A percentile compares a stretch with the other conserved stretches of the same genome.
Evolutionary conservation across 2,888 invertebrate genomes (phyloP).

Genomic region (Micropterix aruncella): DNA sequence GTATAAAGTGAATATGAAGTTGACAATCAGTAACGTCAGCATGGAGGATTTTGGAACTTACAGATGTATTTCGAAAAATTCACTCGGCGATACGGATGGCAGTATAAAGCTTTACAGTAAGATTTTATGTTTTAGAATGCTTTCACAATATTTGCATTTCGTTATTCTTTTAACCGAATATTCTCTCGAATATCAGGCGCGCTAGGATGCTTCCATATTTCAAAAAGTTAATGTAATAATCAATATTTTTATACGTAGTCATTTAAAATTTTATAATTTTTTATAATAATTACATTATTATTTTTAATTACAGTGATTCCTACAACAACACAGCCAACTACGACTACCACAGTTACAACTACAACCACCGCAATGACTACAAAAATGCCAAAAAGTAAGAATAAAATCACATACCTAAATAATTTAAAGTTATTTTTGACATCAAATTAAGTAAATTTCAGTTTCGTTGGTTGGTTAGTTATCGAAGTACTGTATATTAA

Average conservation of each 20-base stretch:
- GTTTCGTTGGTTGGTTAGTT: no score
- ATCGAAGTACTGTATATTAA: no score
- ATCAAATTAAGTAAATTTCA: no score
- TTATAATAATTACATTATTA: not conserved
- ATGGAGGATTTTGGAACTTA: conserved; percentile 47
- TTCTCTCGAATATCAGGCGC: no score
- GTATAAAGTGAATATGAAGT: conserved; percentile 52
- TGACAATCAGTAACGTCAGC: conserved; percentile 42
- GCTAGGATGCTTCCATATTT: no score
- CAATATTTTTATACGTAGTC: no score
- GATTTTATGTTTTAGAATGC: conserved; percentile 16
- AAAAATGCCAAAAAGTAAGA: not conserved
- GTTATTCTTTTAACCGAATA: not conserved
- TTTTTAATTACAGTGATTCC: conserved; percentile 9
- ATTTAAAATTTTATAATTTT: conserved; percentile 3
- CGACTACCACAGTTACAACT: conserved; percentile 10
- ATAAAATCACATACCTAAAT: not conserved
- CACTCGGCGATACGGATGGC: conserved; percentile 55
- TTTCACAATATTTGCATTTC: not conserved
- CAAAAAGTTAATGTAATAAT: no score
- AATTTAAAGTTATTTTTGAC: not conserved
- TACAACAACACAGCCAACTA: conserved; percentile 8
- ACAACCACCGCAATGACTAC: conserved; percentile 5
- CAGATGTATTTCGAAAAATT: conserved; percentile 55
- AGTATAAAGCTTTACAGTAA: conserved; percentile 55